Conservation (phyloP, 1,140 invertebrate species). For the Phocides pigmalion region DNA sequence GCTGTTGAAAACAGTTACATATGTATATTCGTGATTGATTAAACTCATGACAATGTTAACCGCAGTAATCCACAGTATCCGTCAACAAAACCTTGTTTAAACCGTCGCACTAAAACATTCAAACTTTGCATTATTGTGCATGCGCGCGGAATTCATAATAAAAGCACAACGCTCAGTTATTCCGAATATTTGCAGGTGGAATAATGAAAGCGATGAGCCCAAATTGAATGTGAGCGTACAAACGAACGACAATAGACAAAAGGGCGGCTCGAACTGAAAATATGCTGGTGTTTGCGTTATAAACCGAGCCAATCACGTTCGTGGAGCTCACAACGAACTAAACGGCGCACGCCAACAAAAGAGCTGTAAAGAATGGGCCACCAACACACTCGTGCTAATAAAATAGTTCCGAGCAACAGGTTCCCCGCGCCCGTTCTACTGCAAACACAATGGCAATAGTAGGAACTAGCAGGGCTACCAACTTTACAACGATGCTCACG, state of each 20-base stretch:
- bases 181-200: conserved; percentile 29
- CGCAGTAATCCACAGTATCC: background rate
- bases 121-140: conserved; percentile 32
- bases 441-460: conserved; percentile 63
- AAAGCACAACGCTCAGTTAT: conserved; percentile 19
- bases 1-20: background rate
- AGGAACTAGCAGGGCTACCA: conserved; percentile 46
- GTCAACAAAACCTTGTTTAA: conserved; percentile 23
- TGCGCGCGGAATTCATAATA: conserved; percentile 25
- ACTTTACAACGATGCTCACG: conserved; percentile 15
- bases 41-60: conserved; percentile 22
- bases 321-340: conserved; percentile 59
- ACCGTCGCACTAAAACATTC: conserved; percentile 29
- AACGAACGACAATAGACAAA: conserved; percentile 54
- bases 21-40: conserved; percentile 20
- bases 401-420: conserved; percentile 81
- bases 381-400: conserved; percentile 77
- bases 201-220: conserved; percentile 33
- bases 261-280: conserved; percentile 63
- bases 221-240: conserved; percentile 53
- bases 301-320: conserved; percentile 72
- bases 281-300: conserved; percentile 72
- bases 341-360: conserved; percentile 75
- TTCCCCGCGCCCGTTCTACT: conserved; percentile 59
- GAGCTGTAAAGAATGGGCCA: conserved; percentile 80